phyloP scores from a whole-genome alignment of 2,797 vertebrate genomes.

The Rhinella marina region DNA sequence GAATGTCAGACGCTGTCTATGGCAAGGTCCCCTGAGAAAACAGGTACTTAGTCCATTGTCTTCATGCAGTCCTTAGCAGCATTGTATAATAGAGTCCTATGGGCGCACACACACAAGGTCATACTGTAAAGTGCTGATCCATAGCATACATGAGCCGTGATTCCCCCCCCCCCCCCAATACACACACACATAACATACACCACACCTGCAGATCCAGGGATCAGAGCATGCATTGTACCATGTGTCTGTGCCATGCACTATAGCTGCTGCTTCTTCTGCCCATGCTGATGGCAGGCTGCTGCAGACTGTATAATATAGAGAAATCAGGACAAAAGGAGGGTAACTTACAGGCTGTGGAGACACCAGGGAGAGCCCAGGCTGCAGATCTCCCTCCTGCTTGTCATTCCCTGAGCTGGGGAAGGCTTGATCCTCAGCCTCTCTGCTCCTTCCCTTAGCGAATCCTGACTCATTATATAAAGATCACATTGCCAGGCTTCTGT shows the following conservation, averaged over 20 bases:
- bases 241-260: slow-evolving; percentile 34
- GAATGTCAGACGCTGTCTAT: slow-evolving; percentile 56
- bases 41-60: slow-evolving; percentile 58
- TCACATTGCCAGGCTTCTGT: slow-evolving; percentile 74
- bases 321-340: slow-evolving; percentile 51
- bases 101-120: background rate
- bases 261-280: slow-evolving; percentile 10
- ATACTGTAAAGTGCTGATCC: slow-evolving; percentile 17
- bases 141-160: background rate
- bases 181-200: background rate
- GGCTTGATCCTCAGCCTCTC: slow-evolving; percentile 56
- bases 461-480: slow-evolving; percentile 76
- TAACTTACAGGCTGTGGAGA: slow-evolving; percentile 70
- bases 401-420: slow-evolving; percentile 56
- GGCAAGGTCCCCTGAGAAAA: slow-evolving; percentile 45
- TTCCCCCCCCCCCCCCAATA: background rate
- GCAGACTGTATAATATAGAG: slow-evolving; percentile 48
- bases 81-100: slow-evolving; percentile 1
- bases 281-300: slow-evolving; percentile 44
- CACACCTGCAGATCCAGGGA: slow-evolving; percentile 41
- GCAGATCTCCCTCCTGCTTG: slow-evolving; percentile 56
- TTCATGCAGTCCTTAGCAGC: slow-evolving; percentile 31
- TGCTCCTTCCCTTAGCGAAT: slow-evolving; percentile 72
- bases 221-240: slow-evolving; percentile 3
- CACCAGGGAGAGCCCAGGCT: slow-evolving; percentile 57